Base-by-base conservation (phyloP, 1,140 invertebrate species). In the Drosophila oshimai region DNA sequence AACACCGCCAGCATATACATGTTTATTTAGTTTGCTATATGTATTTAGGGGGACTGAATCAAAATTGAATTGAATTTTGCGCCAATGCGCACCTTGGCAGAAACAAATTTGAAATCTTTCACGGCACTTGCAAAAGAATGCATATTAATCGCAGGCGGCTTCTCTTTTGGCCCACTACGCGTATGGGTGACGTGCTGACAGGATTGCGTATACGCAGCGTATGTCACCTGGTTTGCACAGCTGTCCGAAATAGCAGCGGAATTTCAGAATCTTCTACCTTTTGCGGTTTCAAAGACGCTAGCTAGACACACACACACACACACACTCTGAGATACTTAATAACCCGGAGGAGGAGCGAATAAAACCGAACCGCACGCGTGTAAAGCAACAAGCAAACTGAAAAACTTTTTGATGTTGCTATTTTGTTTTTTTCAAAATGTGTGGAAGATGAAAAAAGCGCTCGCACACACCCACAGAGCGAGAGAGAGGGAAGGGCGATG, bases 311-410 rank as follows among this genome's bases (percentile, higher is more conserved):
- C n/a, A n/a, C n/a, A 13, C 9, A 26, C 13, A 50, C 33, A 45
- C 39, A 57, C 18, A 28, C 41, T 9, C 9, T 31, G 10, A n/a
- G 22, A 31, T 15, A 22, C 10, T 20, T n/a, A 6, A 7, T 7
- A 7, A 33, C 12, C 10, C 10, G 24, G 41, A 4, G 13, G 10
- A 37, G 24, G 9, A 60, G 45, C 31, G 28, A 60, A 31, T 44
- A 58, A 44, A 37, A 46, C 46, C 69, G 71, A 89, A 89, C 86
- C 80, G 86, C 65, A 86, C 86, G 86, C 86, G 80, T 71, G 65
- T 45, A 70, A 69, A 81, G 86, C 86, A 89, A 89, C 87, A 81
- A 89, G 86, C 86, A 75, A 89, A 89, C 86, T 89, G 79, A 89
- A 89, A 77, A 86, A 86, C 77, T 76, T 87, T 78, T 69, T 86